Evolutionary conservation across 2,888 invertebrate species (phyloP).

Genomic region (Synanthedon andrenaeformis): DNA sequence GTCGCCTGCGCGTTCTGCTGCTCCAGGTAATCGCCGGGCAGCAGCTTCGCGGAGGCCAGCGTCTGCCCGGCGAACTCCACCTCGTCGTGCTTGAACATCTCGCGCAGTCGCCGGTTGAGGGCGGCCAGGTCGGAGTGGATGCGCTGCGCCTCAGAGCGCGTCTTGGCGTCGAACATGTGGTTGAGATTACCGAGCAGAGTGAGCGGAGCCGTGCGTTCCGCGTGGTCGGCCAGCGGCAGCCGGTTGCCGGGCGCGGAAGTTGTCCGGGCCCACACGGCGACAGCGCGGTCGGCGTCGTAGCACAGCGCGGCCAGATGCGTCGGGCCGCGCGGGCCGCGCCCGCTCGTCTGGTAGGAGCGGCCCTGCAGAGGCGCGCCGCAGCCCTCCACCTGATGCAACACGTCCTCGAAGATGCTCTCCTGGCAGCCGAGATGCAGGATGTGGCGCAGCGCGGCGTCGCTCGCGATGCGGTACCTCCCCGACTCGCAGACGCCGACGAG

Average conservation of each 20-base stretch:
- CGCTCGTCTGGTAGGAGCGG: conserved; percentile 41
- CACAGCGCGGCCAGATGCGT: conserved; percentile 48
- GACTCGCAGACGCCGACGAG: conserved; percentile 34
- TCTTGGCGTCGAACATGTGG: conserved; percentile 54
- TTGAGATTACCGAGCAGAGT: conserved; percentile 58
- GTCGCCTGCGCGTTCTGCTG: conserved; percentile 44
- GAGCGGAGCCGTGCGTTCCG: conserved; percentile 31
- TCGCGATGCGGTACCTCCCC: conserved; percentile 33
- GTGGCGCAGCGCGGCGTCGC: conserved; percentile 26
- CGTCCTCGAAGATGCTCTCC: conserved; percentile 53
- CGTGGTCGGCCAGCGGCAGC: conserved; percentile 30
- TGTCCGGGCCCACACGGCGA: conserved; percentile 23
- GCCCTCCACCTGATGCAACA: conserved; percentile 46
- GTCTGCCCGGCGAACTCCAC: conserved; percentile 38
- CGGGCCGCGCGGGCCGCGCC: conserved; percentile 10
- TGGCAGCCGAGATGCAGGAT: conserved; percentile 59
- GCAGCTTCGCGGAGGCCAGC: conserved; percentile 34
- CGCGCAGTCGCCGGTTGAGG: conserved; percentile 37
- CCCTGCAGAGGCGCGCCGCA: conserved; percentile 48
- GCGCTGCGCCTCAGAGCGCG: conserved; percentile 38
- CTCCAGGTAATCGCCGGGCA: conserved; percentile 40
- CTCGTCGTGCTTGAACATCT: conserved; percentile 35
- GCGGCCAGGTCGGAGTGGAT: conserved; percentile 48
- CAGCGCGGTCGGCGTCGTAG: conserved; percentile 45
- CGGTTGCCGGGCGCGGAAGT: conserved; percentile 19